These are phyloP conservation scores for Hyperoplus lanceolatus DNA, from an alignment of 2,797 vertebrate genomes.

Conservation along the genomic window DNA sequence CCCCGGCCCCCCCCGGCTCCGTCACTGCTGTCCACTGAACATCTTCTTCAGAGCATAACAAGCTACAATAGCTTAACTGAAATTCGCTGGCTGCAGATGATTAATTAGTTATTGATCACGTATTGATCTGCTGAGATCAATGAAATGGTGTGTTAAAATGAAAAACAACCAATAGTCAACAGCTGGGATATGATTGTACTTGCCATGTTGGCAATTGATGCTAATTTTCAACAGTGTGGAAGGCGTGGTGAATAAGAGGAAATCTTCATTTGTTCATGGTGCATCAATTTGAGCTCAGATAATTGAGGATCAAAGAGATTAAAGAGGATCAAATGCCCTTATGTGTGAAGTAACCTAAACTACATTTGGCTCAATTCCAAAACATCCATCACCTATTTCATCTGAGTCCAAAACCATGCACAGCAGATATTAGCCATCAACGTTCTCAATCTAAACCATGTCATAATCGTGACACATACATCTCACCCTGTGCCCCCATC, in stretches of 20 bases:
- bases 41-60: constrained; percentile 6
- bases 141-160: constrained; percentile 35
- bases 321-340: neutral
- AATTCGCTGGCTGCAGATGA: constrained; percentile 16
- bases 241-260: neutral
- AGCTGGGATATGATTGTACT: neutral
- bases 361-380: constrained; percentile 3
- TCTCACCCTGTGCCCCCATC: constrained; percentile 11
- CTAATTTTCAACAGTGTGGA: neutral
- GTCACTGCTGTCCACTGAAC: constrained; percentile 36
- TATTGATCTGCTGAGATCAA: constrained; percentile 54
- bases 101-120: constrained; percentile 56
- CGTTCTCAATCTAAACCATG: neutral
- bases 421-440: neutral
- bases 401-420: constrained; percentile 14
- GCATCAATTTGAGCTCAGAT: neutral
- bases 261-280: neutral
- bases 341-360: neutral
- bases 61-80: constrained; percentile 5
- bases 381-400: constrained; percentile 9
- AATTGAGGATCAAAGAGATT: neutral
- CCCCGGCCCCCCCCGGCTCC: too few species aligned
- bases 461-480: constrained; percentile 8
- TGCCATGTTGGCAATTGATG: constrained; percentile 7
- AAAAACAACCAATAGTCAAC: neutral